Conservation (phyloP, 2,113 vertebrate genomes). For the Ancistrus triradiatus region DNA sequence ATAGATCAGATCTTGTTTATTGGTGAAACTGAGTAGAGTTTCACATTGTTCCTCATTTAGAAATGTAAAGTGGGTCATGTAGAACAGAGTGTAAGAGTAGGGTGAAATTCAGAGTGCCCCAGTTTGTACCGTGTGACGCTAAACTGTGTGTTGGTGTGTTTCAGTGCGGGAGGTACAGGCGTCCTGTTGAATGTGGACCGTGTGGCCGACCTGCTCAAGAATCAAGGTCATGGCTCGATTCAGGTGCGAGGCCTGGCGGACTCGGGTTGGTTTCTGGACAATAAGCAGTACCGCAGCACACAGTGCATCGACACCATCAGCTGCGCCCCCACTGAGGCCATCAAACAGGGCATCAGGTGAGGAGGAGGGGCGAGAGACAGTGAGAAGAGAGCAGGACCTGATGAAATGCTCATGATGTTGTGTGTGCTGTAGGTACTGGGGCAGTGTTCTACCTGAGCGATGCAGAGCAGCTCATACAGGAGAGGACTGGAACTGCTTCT, state of each 20-base stretch:
- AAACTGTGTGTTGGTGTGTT: not conserved
- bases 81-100: too few species aligned
- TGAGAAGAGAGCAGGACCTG: too few species aligned
- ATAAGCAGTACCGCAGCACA: slow-evolving; percentile 86
- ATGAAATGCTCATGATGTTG: not conserved
- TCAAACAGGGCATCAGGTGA: slow-evolving; percentile 92
- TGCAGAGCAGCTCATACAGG: slow-evolving; percentile 84
- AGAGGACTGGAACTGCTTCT: slow-evolving; percentile 98
- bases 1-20: too few species aligned
- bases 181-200: slow-evolving; percentile 92
- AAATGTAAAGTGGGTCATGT: too few species aligned
- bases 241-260: slow-evolving; percentile 93
- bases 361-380: not conserved
- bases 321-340: slow-evolving; percentile 89
- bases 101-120: too few species aligned
- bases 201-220: slow-evolving; percentile 86
- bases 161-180: slow-evolving; percentile 90
- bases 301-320: slow-evolving; percentile 86
- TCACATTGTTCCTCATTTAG: too few species aligned
- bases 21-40: too few species aligned
- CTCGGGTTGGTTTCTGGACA: slow-evolving; percentile 97
- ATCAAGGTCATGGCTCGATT: slow-evolving; percentile 79
- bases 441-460: slow-evolving; percentile 84
- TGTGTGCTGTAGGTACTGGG: slow-evolving; percentile 82
- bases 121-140: too few species aligned